A percentile compares a stretch with the other conserved stretches of the same genome.
Conservation (phyloP, 1,140 invertebrate genomes). For the Bombus superbus region DNA sequence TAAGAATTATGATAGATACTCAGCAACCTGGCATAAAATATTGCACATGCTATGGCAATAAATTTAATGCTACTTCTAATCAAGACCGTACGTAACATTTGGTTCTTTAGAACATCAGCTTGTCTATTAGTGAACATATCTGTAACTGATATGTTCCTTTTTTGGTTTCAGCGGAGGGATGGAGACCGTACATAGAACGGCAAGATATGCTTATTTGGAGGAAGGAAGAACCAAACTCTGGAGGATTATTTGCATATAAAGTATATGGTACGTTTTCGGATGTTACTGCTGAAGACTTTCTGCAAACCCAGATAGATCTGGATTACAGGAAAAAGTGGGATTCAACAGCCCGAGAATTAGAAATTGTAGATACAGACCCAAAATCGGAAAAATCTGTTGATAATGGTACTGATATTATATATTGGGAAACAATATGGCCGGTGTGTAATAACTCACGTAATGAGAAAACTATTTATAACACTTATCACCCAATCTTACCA, state of each 20-base stretch:
- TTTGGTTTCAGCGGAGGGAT: conserved; percentile 82
- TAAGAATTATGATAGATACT: conserved; percentile 84
- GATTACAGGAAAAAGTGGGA: conserved; percentile 92
- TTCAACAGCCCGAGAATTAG: conserved; percentile 87
- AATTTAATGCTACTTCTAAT: conserved; percentile 38
- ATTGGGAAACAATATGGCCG: conserved; percentile 95
- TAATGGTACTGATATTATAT: conserved; percentile 88
- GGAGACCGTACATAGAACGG: conserved; percentile 91
- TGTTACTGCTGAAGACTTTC: conserved; percentile 90
- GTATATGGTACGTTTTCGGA: conserved; percentile 92
- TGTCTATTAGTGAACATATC: too few species aligned
- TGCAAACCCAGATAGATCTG: conserved; percentile 91
- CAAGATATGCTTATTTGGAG: conserved; percentile 92
- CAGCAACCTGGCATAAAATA: conserved; percentile 83
- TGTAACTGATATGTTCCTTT: background rate
- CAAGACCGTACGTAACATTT: conserved; percentile 61
- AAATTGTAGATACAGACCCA: conserved; percentile 87
- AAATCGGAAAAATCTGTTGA: conserved; percentile 68
- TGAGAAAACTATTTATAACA: background rate
- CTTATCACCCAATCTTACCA: background rate
- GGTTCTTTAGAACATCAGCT: background rate
- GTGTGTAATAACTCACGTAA: conserved; percentile 18
- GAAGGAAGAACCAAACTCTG: conserved; percentile 85
- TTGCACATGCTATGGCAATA: conserved; percentile 79
- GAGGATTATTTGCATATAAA: conserved; percentile 92